Base-by-base conservation (phyloP, 2,113 vertebrate species). In the Rhegmatorhina hoffmannsi region DNA sequence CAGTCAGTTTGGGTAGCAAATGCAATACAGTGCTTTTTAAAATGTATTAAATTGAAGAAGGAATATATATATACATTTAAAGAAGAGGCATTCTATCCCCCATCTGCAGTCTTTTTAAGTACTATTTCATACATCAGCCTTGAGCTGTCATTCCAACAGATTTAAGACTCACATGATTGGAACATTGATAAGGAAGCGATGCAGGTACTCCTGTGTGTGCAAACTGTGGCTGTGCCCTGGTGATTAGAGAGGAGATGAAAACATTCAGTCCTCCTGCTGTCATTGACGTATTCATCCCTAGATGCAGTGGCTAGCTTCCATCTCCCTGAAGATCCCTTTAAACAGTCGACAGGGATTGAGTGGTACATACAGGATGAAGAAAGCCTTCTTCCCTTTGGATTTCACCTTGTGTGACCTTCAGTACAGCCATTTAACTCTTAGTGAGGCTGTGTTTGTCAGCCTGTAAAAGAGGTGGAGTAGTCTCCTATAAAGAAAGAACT, bases 181-280 rank as follows among this genome's bases (percentile, higher is more conserved):
- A 97, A 91, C 81, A 67, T 20, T 87, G 93, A 94, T 92, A 92
- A 92, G 75, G 67, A 89, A 77, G 53, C 7, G 13, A 89, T 55
- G 69, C 69, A 92, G 49, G 55, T 76, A 47, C 58, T 91, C n/a
- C 25, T 62, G n/a, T 63, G 75, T 76, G 81, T 74, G 63, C 59
- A 62, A 91, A 94, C 59, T 38, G 94, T 92, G 53, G 11, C 78
- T 94, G 78, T 95, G 36, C 53, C 58, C 59, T 59, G 63, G 50
- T 91, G 91, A 96, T 94, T 92, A 92, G 66, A 94, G 55, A 76
- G 31, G n/a, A 82, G 81, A 85, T 44, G 67, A 87, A 95, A 94
- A 83, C 74, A 58, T 62, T n/a, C 67, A 85, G 62, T 94, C 25
- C 47, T 79, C 77, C 77, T 49, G 77, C 91, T 89, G 89, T 82